Conservation (phyloP, 2,797 vertebrate genomes). For the Clangula hyemalis region DNA sequence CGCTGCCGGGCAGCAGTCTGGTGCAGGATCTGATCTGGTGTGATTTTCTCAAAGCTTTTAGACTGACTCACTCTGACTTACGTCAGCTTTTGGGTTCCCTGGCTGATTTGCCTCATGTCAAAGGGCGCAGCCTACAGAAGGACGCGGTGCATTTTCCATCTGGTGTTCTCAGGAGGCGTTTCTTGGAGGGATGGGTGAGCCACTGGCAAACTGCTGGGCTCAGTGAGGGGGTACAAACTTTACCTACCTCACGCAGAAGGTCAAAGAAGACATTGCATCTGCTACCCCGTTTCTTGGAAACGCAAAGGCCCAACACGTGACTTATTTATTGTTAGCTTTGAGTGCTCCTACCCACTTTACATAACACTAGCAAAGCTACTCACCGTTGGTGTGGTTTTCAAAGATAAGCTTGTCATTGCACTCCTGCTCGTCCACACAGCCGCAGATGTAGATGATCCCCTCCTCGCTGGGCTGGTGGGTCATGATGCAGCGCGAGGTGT, state of each 20-base stretch:
- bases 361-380: background rate
- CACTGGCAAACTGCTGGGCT: background rate
- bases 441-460: conserved; percentile 82
- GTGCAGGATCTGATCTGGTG: background rate
- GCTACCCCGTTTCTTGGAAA: background rate
- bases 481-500: conserved; percentile 86
- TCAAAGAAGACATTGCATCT: background rate
- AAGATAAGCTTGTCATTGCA: conserved; percentile 91
- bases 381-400: conserved; percentile 85
- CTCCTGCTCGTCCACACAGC: conserved; percentile 85
- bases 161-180: background rate
- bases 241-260: background rate
- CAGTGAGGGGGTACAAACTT: background rate
- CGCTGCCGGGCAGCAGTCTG: background rate
- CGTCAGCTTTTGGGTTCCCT: background rate
- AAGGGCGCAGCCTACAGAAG: background rate
- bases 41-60: background rate
- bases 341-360: background rate
- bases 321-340: accelerated
- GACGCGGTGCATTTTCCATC: background rate
- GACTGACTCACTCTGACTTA: background rate
- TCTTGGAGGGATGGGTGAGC: background rate
- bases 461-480: conserved; percentile 76
- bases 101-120: background rate
- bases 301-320: too few relatives aligned